phyloP scores from a whole-genome alignment of 2,888 invertebrate species.

The Orthonevra nobilis region DNA sequence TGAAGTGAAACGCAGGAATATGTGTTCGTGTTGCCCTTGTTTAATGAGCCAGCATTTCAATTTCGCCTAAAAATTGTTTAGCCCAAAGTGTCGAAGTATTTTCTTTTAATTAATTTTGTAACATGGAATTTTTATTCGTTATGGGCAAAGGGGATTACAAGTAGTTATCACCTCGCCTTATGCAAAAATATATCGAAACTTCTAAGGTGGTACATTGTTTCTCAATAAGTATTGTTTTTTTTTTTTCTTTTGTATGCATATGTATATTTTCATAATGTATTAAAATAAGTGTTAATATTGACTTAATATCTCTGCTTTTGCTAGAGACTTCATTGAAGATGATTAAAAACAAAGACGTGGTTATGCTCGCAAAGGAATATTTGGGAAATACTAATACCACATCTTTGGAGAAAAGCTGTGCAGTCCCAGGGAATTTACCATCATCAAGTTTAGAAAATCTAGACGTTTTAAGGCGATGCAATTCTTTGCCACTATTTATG shows the following conservation, averaged over 20 bases:
- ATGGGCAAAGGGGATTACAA: slow-evolving; percentile 22
- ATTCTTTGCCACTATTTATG: slow-evolving; percentile 50
- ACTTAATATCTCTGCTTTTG: slow-evolving; percentile 35
- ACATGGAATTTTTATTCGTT: slow-evolving; percentile 23
- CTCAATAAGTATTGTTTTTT: slow-evolving; percentile 16
- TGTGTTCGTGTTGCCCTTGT: slow-evolving; percentile 55
- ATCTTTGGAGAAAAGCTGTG: slow-evolving; percentile 48
- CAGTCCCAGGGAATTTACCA: slow-evolving; percentile 25
- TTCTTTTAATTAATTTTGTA: slow-evolving; percentile 28
- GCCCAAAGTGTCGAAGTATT: slow-evolving; percentile 32
- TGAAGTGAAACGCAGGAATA: slow-evolving; percentile 48
- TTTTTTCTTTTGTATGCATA: slow-evolving; percentile 22
- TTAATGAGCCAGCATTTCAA: slow-evolving; percentile 45
- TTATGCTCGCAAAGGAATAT: slow-evolving; percentile 49
- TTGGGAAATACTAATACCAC: slow-evolving; percentile 45
- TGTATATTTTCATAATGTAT: slow-evolving; percentile 39
- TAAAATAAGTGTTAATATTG: slow-evolving; percentile 30
- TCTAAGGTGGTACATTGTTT: slow-evolving; percentile 41
- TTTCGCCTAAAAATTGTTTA: slow-evolving; percentile 39
- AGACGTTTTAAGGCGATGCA: slow-evolving; percentile 44
- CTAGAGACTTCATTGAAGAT: slow-evolving; percentile 42
- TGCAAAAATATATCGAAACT: slow-evolving; percentile 23
- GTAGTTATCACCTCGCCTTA: slow-evolving; percentile 23
- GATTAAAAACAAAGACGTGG: slow-evolving; percentile 53
- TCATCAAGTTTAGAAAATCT: slow-evolving; percentile 40